Conservation (phyloP, 2,888 invertebrate species). For the Mycogona germanica region DNA sequence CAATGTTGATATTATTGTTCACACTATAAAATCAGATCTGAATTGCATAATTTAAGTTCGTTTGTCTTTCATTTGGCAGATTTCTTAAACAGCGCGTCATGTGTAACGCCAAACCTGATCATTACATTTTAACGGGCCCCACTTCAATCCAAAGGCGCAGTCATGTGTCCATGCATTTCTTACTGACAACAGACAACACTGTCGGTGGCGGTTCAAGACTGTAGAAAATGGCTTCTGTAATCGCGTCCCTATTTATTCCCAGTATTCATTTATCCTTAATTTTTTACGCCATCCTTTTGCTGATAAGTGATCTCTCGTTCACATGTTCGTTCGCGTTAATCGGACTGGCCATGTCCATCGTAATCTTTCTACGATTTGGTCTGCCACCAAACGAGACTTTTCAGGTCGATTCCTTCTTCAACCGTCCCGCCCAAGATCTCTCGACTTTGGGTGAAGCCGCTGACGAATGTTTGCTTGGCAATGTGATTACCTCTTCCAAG, state of each 20-base stretch:
- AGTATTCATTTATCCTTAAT: conserved; percentile 4
- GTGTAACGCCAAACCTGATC: too few relatives aligned
- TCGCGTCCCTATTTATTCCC: conserved; percentile 4
- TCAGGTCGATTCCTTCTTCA: conserved; percentile 12
- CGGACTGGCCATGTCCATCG: neutral
- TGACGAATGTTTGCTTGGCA: neutral
- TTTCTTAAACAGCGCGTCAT: too few relatives aligned
- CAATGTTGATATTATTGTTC: too few relatives aligned
- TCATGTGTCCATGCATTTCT: too few relatives aligned
- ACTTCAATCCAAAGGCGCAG: too few relatives aligned
- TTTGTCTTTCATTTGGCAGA: too few relatives aligned
- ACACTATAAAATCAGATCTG: too few relatives aligned
- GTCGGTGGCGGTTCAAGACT: neutral
- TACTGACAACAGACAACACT: neutral
- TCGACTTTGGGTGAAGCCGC: neutral
- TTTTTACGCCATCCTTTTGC: conserved; percentile 2
- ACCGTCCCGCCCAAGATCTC: neutral
- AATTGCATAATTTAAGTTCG: too few relatives aligned
- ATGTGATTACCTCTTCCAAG: neutral
- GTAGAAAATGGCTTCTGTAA: conserved; percentile 9
- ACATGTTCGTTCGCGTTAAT: conserved; percentile 3
- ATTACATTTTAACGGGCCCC: too few relatives aligned
- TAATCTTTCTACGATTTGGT: neutral
- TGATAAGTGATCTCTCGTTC: conserved; percentile 4
- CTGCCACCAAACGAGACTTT: conserved; percentile 1